phyloP scores from a whole-genome alignment of 2,888 invertebrate species.

The Drosophila villosipedis region DNA sequence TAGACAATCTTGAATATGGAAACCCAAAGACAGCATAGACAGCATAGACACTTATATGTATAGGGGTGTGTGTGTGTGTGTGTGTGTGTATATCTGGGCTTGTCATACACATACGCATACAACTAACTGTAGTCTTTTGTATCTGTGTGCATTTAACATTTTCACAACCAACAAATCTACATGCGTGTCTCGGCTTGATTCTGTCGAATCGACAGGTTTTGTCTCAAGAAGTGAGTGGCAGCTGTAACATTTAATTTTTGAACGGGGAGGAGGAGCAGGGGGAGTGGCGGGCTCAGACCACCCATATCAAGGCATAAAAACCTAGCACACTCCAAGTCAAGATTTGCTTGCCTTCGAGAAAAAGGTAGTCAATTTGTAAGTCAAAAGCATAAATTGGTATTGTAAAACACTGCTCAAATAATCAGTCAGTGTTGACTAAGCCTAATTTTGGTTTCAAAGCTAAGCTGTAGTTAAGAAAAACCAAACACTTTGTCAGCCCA shows the following conservation, averaged over 20 bases:
- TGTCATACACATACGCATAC: constrained; percentile 10
- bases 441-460: background rate
- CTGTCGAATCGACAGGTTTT: constrained; percentile 53
- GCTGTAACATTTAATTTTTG: constrained; percentile 8
- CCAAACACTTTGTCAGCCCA: background rate
- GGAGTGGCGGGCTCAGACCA: constrained; percentile 4
- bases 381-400: background rate
- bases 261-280: background rate
- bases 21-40: constrained; percentile 17
- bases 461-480: background rate
- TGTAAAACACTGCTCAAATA: background rate
- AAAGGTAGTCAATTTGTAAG: background rate
- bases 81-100: constrained; percentile 9
- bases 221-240: constrained; percentile 15
- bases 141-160: constrained; percentile 16
- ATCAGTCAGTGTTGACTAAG: constrained; percentile 2
- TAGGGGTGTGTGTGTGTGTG: background rate
- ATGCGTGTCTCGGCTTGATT: constrained; percentile 42
- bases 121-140: background rate
- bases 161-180: constrained; percentile 25
- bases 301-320: constrained; percentile 9
- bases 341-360: background rate
- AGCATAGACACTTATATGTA: background rate
- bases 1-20: constrained; percentile 43
- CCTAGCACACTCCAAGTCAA: constrained; percentile 11